Evolutionary conservation across 64 coral and sea anemone species (phyloP), one percentile per base, ranked within the genome.

Genomic region (Porites australiensis): DNA sequence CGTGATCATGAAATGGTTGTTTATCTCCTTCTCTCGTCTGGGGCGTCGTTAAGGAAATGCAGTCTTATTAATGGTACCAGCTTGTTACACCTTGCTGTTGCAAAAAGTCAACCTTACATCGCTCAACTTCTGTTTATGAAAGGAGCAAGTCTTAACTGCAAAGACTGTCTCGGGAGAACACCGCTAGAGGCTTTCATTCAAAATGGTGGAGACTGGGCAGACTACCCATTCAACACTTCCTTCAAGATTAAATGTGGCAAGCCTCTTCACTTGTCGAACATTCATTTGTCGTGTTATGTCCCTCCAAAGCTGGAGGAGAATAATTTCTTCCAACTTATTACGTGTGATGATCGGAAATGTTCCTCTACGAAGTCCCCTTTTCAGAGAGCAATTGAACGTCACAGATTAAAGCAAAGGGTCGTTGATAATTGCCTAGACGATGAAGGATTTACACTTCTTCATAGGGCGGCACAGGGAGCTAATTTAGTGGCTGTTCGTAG

Each of bases 401-500:
- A 93, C 59, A 45, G 48, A 69, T 22, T 58, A 62, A 77, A 67
- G 37, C 52, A 67, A 46, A 77, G 47, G 4, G 43, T 88, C 6
- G 48, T 93, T 6, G 69, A 93, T 49, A 53, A 78, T 7, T 88
- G 92, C 11, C 50, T 47, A 14, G 92, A 93, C 61, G 65, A 13
- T 6, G 86, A 93, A 64, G 92, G 92, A 60, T 93, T 70, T 87
- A 87, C 85, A 2, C 64, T 78, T 0, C 22, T 94, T 57, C 92
- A 94, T 13, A 75, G 92, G 65, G 92, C 92, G 5, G 92, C 92
- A 4, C 86, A 94, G 62, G 92, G 92, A 4, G 92, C 76, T 8
- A 94, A 94, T 58, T 44, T 83, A 12, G 86, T 63, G 1, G 77
- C 77, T 52, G 72, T 94, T 49, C 50, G 48, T 8, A 61, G 46